A percentile compares a stretch with the other conserved stretches of the same genome.
These are phyloP conservation scores for Cephus pygmeus DNA, from an alignment of 2,888 invertebrate genomes.

Conservation along the genomic window DNA sequence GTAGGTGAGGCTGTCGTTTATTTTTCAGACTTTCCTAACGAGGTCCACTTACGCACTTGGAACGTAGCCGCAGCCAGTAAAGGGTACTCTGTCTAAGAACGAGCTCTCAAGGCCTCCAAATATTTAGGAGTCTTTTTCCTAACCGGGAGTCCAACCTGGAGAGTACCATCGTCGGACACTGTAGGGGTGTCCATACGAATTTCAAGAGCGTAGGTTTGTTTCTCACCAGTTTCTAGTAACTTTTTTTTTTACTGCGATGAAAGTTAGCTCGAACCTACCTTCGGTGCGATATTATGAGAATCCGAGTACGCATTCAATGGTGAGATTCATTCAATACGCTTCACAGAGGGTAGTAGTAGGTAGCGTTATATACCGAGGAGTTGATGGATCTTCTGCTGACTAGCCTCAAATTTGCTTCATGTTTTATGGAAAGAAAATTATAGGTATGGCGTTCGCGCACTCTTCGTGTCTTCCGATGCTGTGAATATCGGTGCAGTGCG, in stretches of 20 bases:
- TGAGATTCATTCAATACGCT: neutral
- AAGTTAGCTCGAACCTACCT: too few relatives aligned
- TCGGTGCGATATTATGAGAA: neutral
- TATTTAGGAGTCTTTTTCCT: neutral
- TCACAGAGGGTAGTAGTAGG: neutral
- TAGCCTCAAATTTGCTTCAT: conserved; percentile 43
- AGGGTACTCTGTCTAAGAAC: neutral
- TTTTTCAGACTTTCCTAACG: neutral
- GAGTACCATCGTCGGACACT: neutral
- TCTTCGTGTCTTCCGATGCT: neutral
- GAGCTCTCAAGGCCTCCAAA: neutral
- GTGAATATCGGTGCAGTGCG: neutral
- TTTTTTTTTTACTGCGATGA: too few relatives aligned
- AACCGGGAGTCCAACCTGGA: neutral
- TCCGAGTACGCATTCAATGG: neutral
- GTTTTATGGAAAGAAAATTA: conserved; percentile 44
- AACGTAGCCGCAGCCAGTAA: neutral
- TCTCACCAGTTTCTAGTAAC: neutral
- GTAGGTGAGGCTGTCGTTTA: neutral
- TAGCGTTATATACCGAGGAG: conserved; percentile 4
- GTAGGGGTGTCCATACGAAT: neutral
- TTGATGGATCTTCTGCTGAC: conserved; percentile 37
- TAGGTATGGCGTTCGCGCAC: conserved; percentile 26
- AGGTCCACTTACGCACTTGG: neutral
- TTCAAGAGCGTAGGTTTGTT: neutral